These are phyloP conservation scores for Eulithis prunata DNA, from an alignment of 2,888 invertebrate genomes.

Conservation along the genomic window DNA sequence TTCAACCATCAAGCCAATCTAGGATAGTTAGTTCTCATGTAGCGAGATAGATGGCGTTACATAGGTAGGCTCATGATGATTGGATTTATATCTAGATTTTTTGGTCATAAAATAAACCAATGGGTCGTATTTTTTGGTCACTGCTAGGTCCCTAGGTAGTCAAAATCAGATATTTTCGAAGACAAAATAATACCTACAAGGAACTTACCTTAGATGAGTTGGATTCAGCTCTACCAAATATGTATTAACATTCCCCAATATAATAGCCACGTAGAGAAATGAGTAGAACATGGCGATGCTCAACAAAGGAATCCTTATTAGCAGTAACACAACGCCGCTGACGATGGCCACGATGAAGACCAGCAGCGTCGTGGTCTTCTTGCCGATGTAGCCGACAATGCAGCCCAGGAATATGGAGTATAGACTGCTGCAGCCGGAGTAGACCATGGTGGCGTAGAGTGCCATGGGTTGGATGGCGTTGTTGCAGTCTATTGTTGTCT, in stretches of 20 bases:
- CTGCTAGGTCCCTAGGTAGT: too few species aligned
- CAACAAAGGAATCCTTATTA: constrained; percentile 60
- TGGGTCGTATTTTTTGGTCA: too few species aligned
- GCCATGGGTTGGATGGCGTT: constrained; percentile 59
- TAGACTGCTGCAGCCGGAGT: constrained; percentile 58
- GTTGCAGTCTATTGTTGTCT: constrained; percentile 60
- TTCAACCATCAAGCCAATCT: too few species aligned
- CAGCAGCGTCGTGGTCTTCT: constrained; percentile 58
- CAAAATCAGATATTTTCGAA: too few species aligned
- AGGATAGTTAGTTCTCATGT: too few species aligned
- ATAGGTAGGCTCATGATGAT: too few species aligned
- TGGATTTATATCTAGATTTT: too few species aligned
- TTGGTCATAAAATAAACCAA: too few species aligned
- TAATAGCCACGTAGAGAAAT: constrained; percentile 65
- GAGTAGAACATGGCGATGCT: constrained; percentile 67
- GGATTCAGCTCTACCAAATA: constrained; percentile 73
- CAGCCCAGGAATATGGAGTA: constrained; percentile 62
- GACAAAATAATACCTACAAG: too few species aligned
- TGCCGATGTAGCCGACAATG: constrained; percentile 62
- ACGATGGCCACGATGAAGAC: constrained; percentile 55
- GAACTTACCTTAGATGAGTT: constrained; percentile 57
- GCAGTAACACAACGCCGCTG: constrained; percentile 58
- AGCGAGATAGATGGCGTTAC: too few species aligned
- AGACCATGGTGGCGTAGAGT: constrained; percentile 68
- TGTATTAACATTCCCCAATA: constrained; percentile 69